A percentile compares a stretch with the other conserved stretches of the same genome.
These are phyloP conservation scores for Heliconius hortense DNA, from an alignment of 2,888 invertebrate genomes.

Conservation along the genomic window DNA sequence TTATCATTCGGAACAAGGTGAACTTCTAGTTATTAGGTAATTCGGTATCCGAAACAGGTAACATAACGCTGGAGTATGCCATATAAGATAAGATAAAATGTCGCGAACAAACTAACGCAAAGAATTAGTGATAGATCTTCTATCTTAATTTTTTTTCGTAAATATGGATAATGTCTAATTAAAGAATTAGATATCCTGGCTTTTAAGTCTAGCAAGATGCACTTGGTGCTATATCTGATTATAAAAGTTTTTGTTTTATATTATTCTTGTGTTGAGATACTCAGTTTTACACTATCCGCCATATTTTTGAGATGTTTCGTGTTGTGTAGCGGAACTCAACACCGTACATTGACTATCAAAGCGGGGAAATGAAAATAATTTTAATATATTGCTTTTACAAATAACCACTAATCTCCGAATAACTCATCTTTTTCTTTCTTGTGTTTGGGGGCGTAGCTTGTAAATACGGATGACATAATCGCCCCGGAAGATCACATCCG, in stretches of 20 bases:
- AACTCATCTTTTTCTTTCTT: constrained; percentile 11
- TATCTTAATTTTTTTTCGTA: neutral
- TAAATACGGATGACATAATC: constrained; percentile 65
- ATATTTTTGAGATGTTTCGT: neutral
- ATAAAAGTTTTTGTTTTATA: too few species aligned
- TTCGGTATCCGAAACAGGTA: constrained; percentile 16
- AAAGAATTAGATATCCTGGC: too few species aligned
- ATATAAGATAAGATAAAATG: constrained; percentile 40
- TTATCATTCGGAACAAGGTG: constrained; percentile 31
- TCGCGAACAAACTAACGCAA: constrained; percentile 17
- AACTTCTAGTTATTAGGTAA: constrained; percentile 23
- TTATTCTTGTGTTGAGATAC: neutral
- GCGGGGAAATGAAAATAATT: neutral
- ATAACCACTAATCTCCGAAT: neutral
- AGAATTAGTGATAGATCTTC: neutral
- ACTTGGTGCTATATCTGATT: too few species aligned
- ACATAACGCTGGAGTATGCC: constrained; percentile 28
- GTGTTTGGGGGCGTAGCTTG: constrained; percentile 31
- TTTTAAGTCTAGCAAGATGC: too few species aligned
- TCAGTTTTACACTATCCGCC: neutral
- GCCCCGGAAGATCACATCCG: constrained; percentile 76
- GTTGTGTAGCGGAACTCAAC: neutral
- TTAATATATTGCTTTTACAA: neutral
- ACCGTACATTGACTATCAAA: neutral
- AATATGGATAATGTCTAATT: too few species aligned